Evolutionary conservation across 2,797 vertebrate genomes (phyloP).

Genomic region (Liasis olivaceus): DNA sequence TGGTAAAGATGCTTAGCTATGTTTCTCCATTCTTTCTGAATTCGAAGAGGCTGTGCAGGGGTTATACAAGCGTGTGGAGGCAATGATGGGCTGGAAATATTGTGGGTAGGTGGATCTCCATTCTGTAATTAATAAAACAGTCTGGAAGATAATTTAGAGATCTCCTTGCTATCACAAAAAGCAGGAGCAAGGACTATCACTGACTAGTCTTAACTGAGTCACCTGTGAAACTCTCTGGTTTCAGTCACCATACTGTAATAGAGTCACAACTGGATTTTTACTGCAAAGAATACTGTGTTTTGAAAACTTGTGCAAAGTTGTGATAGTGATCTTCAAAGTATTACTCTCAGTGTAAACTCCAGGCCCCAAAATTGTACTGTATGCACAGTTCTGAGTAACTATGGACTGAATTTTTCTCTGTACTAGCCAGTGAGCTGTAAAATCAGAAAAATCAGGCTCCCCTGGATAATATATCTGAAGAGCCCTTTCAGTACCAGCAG

Average conservation of each 20-base stretch:
- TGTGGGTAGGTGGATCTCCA: neutral
- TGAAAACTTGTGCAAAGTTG: neutral
- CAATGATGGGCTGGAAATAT: neutral
- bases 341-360: neutral
- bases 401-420: neutral
- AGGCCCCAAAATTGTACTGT: neutral
- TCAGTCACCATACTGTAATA: neutral
- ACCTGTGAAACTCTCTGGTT: neutral
- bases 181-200: neutral
- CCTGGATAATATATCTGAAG: neutral
- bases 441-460: neutral
- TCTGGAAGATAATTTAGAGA: neutral
- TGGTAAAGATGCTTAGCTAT: neutral
- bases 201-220: neutral
- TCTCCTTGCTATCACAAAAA: neutral
- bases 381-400: neutral
- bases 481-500: neutral
- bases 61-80: neutral
- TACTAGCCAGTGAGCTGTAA: neutral
- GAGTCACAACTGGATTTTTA: neutral
- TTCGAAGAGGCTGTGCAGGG: neutral
- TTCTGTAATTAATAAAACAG: neutral
- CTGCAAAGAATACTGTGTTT: neutral
- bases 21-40: neutral
- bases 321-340: neutral